Base-by-base conservation (phyloP, 1,140 invertebrate genomes). In the Drosophila ohnishii region DNA sequence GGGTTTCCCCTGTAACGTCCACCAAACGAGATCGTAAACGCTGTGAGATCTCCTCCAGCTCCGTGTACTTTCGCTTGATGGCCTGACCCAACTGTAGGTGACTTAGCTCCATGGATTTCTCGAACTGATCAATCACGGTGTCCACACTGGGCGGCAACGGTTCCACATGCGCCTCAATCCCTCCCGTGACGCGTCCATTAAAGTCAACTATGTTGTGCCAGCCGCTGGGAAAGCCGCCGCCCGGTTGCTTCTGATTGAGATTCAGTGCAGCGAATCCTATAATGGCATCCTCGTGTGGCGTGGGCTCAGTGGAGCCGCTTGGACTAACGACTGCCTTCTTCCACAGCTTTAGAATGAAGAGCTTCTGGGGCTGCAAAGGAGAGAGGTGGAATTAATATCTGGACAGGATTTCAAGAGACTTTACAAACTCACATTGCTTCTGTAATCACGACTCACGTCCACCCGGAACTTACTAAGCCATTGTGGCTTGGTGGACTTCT, bases 191-290 rank as follows among this genome's bases (percentile, higher is more conserved):
- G 69, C 93, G 93, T 16, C 93, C 94, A 67, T 92, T 92, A 63
- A 94, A 94, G 72, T 94, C 94, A 5, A 94, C 92, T 48, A 95
- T 94, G 80, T 94, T 94, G 80, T 94, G 94, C 93, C 94, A 94
- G 13, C 94, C 94, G 51, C 92, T 93, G 44, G 94, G 88, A 51
- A 91, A 93, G 91, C 75, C 93, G 14, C 93, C 93, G 44, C 90
- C 85, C 13, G 92, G 63, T n/a, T 94, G 81, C 34, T 79, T 45
- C 92, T 71, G 91, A 13, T 92, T 94, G 35, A 95, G 90, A 92
- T 95, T 94, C 34, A 95, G 82, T 16, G 94, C 92, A 28, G 94
- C 92, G 81, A 94, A 94, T 22, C 94, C 94, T 44, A 95, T 92
- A 2, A 94, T 93, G 44, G 91, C 90, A 84, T 93, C 94, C 47